Evolutionary conservation across 2,888 invertebrate species (phyloP), one percentile per base, ranked within the genome.

Genomic region (Caenorhabditis doughertyi): DNA sequence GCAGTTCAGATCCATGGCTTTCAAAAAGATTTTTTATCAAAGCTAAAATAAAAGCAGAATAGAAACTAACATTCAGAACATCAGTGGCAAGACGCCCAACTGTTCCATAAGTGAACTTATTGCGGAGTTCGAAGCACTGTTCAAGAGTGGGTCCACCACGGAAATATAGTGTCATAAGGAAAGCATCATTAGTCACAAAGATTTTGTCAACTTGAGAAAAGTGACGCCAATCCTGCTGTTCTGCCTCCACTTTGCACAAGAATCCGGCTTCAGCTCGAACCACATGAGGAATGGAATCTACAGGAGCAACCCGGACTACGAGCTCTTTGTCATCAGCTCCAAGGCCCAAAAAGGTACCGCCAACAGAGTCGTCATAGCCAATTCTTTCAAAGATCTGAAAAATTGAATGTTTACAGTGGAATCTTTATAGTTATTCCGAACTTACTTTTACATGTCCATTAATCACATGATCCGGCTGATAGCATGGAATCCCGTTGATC

Each of bases 351-450:
- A 87, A 89, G 8, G 89, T 84, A 9, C 82, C 89, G 8, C 89
- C 89, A 27, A 88, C 84, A 16, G 49, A 62, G 64, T 89, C 88
- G 58, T 89, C 84, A 71, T 73, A 89, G 4, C 89, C 89, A 60
- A 87, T 86, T n/a, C 89, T 73, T 65, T 89, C 89, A 74, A 84
- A 86, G 23, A 89, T 83, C 88, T 89, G 62, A n/a, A 84, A 5
- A 18, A 72, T 16, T 18, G 16, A 53, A 23, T 11, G 25, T 42
- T 39, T n/a, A n/a, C n/a, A n/a, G 27, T 7, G 16, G 21, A 42
- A 11, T 8, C 8, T 27, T 4, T 2, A 25, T 25, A 35, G 27
- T 13, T 32, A 27, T 55, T 11, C 0, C 8, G 21, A 39, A 21
- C 65, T 71, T 58, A 87, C 87, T 65, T 82, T 49, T 29, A 85